These are phyloP conservation scores for Papilio helenus DNA, from an alignment of 1,140 invertebrate genomes.

Conservation along the genomic window DNA sequence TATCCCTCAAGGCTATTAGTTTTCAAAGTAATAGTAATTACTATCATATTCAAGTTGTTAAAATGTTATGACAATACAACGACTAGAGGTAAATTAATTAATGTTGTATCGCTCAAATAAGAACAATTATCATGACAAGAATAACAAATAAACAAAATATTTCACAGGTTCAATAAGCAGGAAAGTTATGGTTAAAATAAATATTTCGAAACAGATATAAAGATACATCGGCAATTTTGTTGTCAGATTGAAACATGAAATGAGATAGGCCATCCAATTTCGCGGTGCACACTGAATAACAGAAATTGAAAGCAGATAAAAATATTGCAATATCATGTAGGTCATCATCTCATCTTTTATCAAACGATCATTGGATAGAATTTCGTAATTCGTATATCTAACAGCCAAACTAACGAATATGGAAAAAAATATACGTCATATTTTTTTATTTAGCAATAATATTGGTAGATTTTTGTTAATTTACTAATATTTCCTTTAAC, in stretches of 20 bases:
- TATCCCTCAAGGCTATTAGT: background rate
- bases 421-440: no score
- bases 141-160: background rate
- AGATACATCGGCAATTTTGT: slow-evolving; percentile 15
- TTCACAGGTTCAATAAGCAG: background rate
- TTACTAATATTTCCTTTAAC: no score
- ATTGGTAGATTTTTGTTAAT: no score
- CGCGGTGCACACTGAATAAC: background rate
- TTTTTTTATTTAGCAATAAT: no score
- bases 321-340: background rate
- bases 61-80: background rate
- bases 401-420: no score
- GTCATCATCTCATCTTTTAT: background rate
- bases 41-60: background rate
- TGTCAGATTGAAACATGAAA: slow-evolving; percentile 6
- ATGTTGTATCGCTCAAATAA: no score
- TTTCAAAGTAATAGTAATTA: slow-evolving; percentile 5
- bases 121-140: background rate
- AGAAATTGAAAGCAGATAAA: slow-evolving; percentile 18
- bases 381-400: background rate
- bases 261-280: slow-evolving; percentile 17
- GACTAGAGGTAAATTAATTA: no score
- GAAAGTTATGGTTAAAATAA: background rate
- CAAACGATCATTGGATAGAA: background rate
- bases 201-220: background rate